These are phyloP conservation scores for Xyrauchen texanus DNA, from an alignment of 2,113 vertebrate genomes.

Conservation along the genomic window DNA sequence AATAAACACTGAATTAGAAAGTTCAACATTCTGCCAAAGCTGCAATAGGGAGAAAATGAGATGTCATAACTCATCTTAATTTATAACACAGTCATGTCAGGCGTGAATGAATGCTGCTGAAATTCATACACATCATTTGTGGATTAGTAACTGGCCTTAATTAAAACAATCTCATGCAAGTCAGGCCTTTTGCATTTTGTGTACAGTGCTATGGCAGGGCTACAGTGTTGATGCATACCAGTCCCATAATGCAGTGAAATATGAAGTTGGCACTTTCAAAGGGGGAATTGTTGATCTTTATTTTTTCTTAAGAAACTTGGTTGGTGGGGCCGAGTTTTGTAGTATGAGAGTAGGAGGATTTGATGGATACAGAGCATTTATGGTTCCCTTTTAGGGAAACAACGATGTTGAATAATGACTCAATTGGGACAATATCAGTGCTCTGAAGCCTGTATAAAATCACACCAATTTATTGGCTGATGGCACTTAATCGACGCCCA, in stretches of 20 bases:
- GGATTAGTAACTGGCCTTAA: constrained; percentile 60
- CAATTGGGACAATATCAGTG: no score
- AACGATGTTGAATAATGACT: no score
- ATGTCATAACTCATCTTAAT: constrained; percentile 55
- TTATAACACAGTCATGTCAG: constrained; percentile 53
- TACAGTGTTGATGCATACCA: constrained; percentile 30
- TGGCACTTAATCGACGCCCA: no score
- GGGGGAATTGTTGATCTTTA: constrained; percentile 31
- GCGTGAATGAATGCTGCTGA: constrained; percentile 53
- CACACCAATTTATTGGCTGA: no score
- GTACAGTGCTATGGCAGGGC: constrained; percentile 11
- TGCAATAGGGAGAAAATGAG: constrained; percentile 27
- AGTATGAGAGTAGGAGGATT: constrained; percentile 32
- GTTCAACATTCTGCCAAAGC: constrained; percentile 30
- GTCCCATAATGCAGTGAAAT: constrained; percentile 32
- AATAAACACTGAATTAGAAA: constrained; percentile 53
- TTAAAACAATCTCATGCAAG: constrained; percentile 62
- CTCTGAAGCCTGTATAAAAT: no score
- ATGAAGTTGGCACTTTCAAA: constrained; percentile 29
- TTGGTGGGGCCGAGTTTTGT: constrained; percentile 5
- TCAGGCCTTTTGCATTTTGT: constrained; percentile 10
- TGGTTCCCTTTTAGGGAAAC: no score
- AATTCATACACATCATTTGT: constrained; percentile 53
- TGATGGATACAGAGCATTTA: constrained; percentile 9
- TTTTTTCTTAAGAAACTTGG: constrained; percentile 38